These are phyloP conservation scores for Orthonyx spaldingii DNA, from an alignment of 2,113 vertebrate species.

Conservation along the genomic window DNA sequence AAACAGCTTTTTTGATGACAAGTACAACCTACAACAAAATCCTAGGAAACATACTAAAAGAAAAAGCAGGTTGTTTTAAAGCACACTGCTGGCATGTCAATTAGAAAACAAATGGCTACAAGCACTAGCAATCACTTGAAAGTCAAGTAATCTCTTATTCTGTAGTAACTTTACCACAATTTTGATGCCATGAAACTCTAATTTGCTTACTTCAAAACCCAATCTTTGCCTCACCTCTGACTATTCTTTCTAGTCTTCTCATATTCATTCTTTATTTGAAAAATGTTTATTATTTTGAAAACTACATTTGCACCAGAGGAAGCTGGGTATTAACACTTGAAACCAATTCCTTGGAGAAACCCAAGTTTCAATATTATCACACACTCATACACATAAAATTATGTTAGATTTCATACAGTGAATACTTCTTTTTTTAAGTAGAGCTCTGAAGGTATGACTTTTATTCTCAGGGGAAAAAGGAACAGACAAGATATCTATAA, in stretches of 20 bases:
- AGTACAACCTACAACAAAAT: not conserved
- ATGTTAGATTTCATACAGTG: not conserved
- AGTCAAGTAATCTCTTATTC: not conserved
- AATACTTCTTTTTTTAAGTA: not conserved
- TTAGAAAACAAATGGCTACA: not conserved
- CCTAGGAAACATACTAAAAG: not conserved
- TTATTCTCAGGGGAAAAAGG: not conserved
- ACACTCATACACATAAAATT: not conserved
- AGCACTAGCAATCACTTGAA: not conserved
- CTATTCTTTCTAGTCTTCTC: not conserved
- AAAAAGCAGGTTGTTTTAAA: not conserved
- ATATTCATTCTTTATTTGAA: not conserved
- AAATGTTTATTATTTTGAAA: not conserved
- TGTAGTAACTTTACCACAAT: not conserved
- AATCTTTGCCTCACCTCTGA: not conserved
- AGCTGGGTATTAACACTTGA: not conserved
- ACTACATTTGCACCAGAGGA: not conserved
- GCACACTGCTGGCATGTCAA: not conserved
- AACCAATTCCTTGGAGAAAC: not conserved
- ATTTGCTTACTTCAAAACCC: not conserved
- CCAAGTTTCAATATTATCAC: not conserved
- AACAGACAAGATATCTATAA: constrained; percentile 27
- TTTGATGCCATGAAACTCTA: not conserved
- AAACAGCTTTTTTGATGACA: not conserved
- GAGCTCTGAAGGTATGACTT: not conserved